Base-by-base conservation (phyloP, 2,797 vertebrate species). In the Typhlichthys subterraneus region DNA sequence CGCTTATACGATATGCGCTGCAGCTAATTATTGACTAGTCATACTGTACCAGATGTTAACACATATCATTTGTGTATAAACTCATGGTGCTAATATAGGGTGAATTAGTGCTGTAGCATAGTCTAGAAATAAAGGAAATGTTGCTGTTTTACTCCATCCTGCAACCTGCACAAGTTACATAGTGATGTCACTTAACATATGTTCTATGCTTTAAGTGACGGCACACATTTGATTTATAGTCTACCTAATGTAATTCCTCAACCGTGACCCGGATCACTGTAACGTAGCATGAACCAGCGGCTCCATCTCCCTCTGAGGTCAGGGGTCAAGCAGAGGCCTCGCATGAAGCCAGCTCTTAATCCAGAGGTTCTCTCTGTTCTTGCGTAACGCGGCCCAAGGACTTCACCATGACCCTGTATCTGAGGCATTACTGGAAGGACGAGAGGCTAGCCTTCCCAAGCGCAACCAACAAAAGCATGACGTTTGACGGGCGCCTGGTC, bases 381-480 rank as follows among this genome's bases (percentile, higher is more conserved):
- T 61, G 15, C 61, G 31, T 38, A 29, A 0, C 6, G 7, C 14
- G 13, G 65, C 15, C 60, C 13, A 80, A 98, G 96, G 97, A 98
- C 77, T 98, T 98, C 89, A 99, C 97, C 19, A 97, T 99, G 97
- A 98, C 97, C 1, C 80, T 99, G 49, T 99, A 98, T 79, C 88
- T 99, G 75, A 90, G 97, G 61, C 97, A 99, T 70, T 98, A 99
- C 81, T 99, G 97, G 97, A 98, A 95, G 82, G 97, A 98, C 0
- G 96, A 98, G 68, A 93, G 97, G 0, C 90, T 98, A 68, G 94
- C 96, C 0, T 99, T 98, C 77, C 89, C 91, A 63, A 98, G 97
- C 85, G 90, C 88, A 84, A 96, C 90, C 70, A 98, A 99, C 75
- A 98, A 96, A 77, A 98, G 97, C 85, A 97, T 97, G 97, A 99